These are phyloP conservation scores for Ancistrus triradiatus DNA, from an alignment of 2,113 vertebrate genomes.

Conservation along the genomic window DNA sequence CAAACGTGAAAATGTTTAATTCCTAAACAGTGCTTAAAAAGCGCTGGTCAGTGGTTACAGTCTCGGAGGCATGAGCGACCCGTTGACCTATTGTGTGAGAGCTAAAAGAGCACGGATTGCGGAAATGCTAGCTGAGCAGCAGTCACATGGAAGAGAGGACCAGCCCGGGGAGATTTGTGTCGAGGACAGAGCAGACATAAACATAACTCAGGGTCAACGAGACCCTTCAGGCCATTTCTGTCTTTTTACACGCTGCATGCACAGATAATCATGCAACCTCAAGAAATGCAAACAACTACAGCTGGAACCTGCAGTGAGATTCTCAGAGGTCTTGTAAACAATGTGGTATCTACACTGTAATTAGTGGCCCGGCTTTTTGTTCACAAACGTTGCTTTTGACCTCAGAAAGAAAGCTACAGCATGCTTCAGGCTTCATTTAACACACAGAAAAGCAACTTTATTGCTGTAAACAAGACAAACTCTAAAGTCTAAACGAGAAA, in stretches of 20 bases:
- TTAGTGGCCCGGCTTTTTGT: not conserved
- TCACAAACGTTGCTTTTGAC: not conserved
- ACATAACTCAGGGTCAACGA: slow-evolving; percentile 6
- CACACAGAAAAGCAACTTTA: not conserved
- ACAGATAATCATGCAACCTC: not conserved
- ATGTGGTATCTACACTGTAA: not conserved
- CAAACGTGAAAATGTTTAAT: too few species aligned
- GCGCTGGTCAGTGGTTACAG: not conserved
- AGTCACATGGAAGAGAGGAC: not conserved
- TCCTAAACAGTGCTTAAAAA: not conserved
- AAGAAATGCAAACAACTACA: slow-evolving; percentile 17
- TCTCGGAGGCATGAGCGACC: not conserved
- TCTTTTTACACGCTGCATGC: not conserved
- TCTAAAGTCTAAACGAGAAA: not conserved
- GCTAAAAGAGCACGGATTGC: slow-evolving; percentile 6
- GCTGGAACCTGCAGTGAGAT: not conserved
- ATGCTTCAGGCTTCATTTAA: not conserved
- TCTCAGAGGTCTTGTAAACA: not conserved
- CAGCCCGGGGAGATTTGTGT: not conserved
- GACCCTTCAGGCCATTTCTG: not conserved
- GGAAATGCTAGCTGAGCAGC: not conserved
- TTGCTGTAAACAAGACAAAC: not conserved
- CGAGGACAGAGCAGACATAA: not conserved
- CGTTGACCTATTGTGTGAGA: not conserved
- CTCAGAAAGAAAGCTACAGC: not conserved